Base-by-base conservation (phyloP, 1,140 invertebrate genomes). In the Ericerus pela region DNA sequence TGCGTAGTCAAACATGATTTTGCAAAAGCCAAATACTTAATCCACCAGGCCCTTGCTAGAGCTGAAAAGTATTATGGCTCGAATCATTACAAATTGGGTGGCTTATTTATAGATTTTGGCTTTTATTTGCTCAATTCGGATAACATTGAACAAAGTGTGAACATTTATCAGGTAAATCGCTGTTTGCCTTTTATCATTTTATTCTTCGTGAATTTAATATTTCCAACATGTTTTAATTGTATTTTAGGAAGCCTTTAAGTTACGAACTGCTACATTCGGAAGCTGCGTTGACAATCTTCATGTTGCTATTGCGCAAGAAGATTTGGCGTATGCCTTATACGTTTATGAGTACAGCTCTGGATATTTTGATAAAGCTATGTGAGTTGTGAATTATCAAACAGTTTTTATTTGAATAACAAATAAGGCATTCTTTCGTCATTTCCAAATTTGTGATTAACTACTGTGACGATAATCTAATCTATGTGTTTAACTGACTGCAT, bases 271-370 rank as follows among this genome's bases (percentile, higher is more conserved):
- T 55, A 79, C 91, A 64, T 94, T 91, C 73, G 84, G 86, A 14
- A 47, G 41, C 16, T 24, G 26, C 11, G 79, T 79, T 61, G 78
- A 79, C 65, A 93, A 90, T 72, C 77, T 94, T 54, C 80, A 85
- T 65, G 82, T 93, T 54, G 90, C 89, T 1, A 77, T 85, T 26
- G 84, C 84, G 26, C 81, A 89, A 68, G 89, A 93, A 72, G 89
- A 94, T 72, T 71, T 94, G 12, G 88, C 88, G 1, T 95, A 94
- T 72, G 88, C 88, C 28, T 79, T 86, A 16, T 95, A 94, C 68
- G 88, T 94, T 10, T 78, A 84, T 43, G 88, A 94, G 71, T 95
- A 96, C 68, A 89, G 80, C 65, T 82, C 85, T 11, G 88, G 89
- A 4, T 78, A 81, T 59, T 95, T 94, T 69, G 74, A 75, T 60